Evolutionary conservation across 1,140 invertebrate genomes (phyloP), one percentile per base, ranked within the genome.

Genomic region (Polyergus mexicanus): DNA sequence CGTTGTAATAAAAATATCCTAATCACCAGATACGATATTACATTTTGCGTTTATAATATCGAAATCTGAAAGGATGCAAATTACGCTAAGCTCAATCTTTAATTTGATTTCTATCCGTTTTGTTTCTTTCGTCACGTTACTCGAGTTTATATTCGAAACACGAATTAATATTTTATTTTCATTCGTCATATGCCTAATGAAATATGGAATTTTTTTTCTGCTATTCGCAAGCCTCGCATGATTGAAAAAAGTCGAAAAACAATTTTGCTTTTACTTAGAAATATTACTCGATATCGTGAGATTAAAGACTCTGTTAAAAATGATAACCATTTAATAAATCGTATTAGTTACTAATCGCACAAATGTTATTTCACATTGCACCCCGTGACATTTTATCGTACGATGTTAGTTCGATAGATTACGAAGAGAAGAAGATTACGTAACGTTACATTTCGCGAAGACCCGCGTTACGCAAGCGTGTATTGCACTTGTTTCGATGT

Each of bases 311-410:
- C 58, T 41, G 25, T 72, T 83, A 47, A 72, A 83, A 69, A 22
- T 74, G 19, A 66, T 58, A 47, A 68, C 25, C 28, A 13, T 62
- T 83, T 60, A 47, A 58, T 35, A 72, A 54, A 58, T 25, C 3
- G 22, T 7, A 74, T 81, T 60, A 28, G 25, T 62, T 62, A 35
- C n/a, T 16, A 74, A 72, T 62, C 25, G 3, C 32, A 32, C 32
- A 56, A 44, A 74, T 41, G 68, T 71, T 69, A 28, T n/a, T 81
- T 72, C 11, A 80, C 22, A n/a, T 66, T 81, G 25, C 35, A 81
- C 35, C 41, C 6, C n/a, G 16, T 22, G 51, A 72, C 35, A 19
- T 60, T 81, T 81, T 28, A 35, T 58, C 68, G 16, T 51, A 51
- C 47, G 16, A 51, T 51, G 8, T 11, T 66, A 38, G 13, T 47